Conservation (phyloP, 2,113 vertebrate genomes). For the Salvelinus fontinalis region DNA sequence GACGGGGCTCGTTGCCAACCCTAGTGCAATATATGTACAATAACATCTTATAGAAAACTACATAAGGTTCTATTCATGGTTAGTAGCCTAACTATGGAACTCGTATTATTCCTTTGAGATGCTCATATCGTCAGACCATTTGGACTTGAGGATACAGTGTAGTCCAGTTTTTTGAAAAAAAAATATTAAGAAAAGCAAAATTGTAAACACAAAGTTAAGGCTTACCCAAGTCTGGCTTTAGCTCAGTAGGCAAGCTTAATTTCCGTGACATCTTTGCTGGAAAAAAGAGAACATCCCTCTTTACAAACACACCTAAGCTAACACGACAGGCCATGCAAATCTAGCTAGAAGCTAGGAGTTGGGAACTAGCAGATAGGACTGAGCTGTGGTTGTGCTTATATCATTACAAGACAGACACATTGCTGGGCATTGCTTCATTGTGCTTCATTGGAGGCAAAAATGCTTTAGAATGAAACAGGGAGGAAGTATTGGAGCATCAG, state of each 20-base stretch:
- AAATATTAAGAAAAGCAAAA: background rate
- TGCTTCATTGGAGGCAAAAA: conserved; percentile 36
- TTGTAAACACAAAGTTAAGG: conserved; percentile 76
- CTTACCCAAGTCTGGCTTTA: conserved; percentile 99
- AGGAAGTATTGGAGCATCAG: conserved; percentile 43
- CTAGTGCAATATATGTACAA: too few relatives aligned
- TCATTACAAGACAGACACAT: conserved; percentile 30
- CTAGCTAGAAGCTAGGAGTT: conserved; percentile 12
- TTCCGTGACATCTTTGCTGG: conserved; percentile 99
- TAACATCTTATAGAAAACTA: too few relatives aligned
- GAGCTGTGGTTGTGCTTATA: conserved; percentile 47
- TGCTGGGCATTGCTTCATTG: conserved; percentile 25
- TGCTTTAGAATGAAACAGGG: conserved; percentile 44
- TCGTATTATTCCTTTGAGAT: background rate
- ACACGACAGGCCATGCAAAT: conserved; percentile 76
- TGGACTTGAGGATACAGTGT: background rate
- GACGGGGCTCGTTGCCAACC: too few relatives aligned
- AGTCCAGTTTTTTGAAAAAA: background rate
- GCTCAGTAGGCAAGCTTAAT: conserved; percentile 99
- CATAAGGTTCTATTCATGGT: too few relatives aligned
- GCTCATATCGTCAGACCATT: background rate
- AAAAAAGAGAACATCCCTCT: conserved; percentile 92
- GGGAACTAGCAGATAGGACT: conserved; percentile 31
- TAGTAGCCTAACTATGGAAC: too few relatives aligned
- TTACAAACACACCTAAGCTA: conserved; percentile 81